These are phyloP conservation scores for Phalanger gymnotis DNA, from an alignment of 2,797 vertebrate species.

Conservation along the genomic window DNA sequence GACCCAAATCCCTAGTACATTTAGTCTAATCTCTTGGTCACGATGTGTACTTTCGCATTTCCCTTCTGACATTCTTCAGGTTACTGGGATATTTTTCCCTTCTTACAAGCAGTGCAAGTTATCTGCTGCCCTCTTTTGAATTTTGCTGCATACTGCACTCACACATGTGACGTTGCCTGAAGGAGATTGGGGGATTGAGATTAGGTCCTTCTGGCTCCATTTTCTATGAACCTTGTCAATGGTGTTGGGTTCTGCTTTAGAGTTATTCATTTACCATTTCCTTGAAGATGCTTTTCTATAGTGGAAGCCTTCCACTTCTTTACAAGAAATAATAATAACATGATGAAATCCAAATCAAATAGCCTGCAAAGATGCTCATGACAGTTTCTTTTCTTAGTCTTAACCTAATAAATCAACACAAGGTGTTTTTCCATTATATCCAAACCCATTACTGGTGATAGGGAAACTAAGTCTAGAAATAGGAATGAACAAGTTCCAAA, in stretches of 20 bases:
- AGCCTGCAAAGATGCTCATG: not conserved
- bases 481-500: not conserved
- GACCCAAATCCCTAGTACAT: conserved; percentile 44
- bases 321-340: not conserved
- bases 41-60: conserved; percentile 43
- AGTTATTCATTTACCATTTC: not conserved
- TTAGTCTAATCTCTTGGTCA: conserved; percentile 36
- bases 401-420: not conserved
- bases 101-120: conserved; percentile 76
- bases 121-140: conserved; percentile 89
- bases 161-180: conserved; percentile 21
- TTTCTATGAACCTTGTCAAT: not conserved
- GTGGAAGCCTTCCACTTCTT: not conserved
- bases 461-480: not conserved
- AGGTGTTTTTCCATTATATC: not conserved
- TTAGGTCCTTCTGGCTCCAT: not conserved
- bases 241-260: not conserved
- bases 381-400: not conserved
- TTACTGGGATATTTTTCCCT: conserved; percentile 8
- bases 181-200: not conserved
- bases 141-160: conserved; percentile 76
- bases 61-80: conserved; percentile 67
- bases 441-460: too few species aligned
- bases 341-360: not conserved
- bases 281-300: not conserved